A percentile compares a stretch with the other conserved stretches of the same genome.
Evolutionary conservation across 2,797 vertebrate species (phyloP).

Genomic region (Onychomys torridus): DNA sequence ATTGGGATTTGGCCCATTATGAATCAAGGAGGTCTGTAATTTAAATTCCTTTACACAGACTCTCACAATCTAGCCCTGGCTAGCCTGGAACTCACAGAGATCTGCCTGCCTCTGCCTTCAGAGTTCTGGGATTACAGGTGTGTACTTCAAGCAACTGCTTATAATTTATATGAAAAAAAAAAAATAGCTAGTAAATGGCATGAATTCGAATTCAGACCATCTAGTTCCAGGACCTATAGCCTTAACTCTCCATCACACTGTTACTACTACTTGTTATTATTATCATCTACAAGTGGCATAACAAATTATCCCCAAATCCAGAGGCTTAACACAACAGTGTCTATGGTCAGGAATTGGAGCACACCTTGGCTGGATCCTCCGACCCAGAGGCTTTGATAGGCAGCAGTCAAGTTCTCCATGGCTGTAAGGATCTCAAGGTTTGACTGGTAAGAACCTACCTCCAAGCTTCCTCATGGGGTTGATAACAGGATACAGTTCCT

Average conservation of each 20-base stretch:
- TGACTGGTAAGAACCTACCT: background rate
- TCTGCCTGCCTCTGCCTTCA: background rate
- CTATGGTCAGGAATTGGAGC: background rate
- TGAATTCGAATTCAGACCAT: background rate
- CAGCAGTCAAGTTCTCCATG: background rate
- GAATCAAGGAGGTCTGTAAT: background rate
- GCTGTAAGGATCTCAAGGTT: background rate
- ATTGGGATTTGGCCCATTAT: background rate
- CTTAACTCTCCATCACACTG: background rate
- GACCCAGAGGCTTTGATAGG: background rate
- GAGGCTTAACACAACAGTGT: background rate
- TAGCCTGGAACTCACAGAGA: background rate
- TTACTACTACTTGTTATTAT: background rate
- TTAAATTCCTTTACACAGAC: background rate
- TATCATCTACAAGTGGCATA: background rate
- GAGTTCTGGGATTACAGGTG: background rate
- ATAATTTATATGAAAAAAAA: background rate
- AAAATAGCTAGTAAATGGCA: background rate
- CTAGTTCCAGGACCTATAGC: background rate
- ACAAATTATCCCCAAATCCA: constrained; percentile 10
- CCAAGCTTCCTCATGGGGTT: background rate
- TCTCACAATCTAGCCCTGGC: background rate
- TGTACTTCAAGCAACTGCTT: background rate
- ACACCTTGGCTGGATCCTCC: background rate
- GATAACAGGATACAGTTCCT: background rate